Evolutionary conservation across 2,113 vertebrate species (phyloP).

Genomic region (Bungarus multicinctus): DNA sequence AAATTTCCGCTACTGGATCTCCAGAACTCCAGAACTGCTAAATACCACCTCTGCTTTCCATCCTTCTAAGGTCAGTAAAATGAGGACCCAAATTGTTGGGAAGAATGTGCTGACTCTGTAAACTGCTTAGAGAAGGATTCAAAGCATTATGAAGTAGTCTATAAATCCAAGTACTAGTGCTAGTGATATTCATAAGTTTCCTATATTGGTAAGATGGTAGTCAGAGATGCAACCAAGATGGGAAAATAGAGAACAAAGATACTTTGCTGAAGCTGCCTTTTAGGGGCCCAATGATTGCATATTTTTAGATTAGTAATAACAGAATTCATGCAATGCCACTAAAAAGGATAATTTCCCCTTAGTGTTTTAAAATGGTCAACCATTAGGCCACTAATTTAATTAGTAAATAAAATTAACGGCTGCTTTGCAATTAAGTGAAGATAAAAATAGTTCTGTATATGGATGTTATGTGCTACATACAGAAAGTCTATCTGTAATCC

Average conservation of each 20-base stretch:
- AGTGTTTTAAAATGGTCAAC: background rate
- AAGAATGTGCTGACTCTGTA: no score
- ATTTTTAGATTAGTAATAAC: background rate
- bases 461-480: background rate
- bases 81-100: no score
- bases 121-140: no score
- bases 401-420: background rate
- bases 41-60: no score
- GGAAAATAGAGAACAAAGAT: background rate
- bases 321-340: background rate
- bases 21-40: no score
- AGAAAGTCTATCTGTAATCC: background rate
- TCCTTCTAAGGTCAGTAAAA: no score
- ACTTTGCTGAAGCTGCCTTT: background rate
- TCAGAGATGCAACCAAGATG: background rate
- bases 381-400: background rate
- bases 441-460: background rate
- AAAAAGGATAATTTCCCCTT: background rate
- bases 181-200: background rate
- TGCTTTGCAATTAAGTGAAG: background rate
- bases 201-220: background rate
- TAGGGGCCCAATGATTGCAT: background rate
- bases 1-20: no score
- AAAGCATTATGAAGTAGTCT: no score
- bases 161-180: no score